Evolutionary conservation across 2,797 vertebrate species (phyloP), one percentile per base, ranked within the genome.

Genomic region (Karalla daura): DNA sequence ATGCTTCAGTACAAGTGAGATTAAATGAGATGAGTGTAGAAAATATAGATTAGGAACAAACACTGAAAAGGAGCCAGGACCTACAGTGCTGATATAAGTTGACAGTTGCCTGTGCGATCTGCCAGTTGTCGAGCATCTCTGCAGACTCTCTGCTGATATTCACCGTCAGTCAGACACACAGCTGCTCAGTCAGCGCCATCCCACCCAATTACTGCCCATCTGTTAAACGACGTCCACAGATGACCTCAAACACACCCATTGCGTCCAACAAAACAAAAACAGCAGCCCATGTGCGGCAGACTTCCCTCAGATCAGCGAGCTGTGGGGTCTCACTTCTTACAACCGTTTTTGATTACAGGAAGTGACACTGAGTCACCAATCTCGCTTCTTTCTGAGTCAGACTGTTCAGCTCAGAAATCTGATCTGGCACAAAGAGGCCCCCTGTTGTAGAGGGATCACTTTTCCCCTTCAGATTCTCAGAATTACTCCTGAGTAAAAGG

Each of bases 301-400:
- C 35, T 60, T 21, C 37, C 1, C 24, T 78, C 28, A 77, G 77
- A 70, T 75, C 69, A 3, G 25, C 68, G 4, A n/a, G 55, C 79
- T 88, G 87, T 87, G 85, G 85, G 85, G 81, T 88, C 82, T 33
- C 23, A 21, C 41, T 52, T 68, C 61, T 61, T 63, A 61, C 53
- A 30, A 56, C 59, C 32, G 86, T 68, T 83, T 89, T 85, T 59
- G 73, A 77, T 91, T 90, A 89, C 88, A 89, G 89, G 88, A 92
- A 92, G 88, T 84, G 71, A 64, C 86, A 69, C 2, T 83, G 83
- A 88, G 63, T 91, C 85, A 88, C 81, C 86, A 70, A 87, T 88
- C 76, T 80, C 12, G 39, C 59, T 67, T 53, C 80, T 85, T 80
- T 82, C 66, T 88, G 86, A 89, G 73, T 89, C 89, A 88, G 74